Evolutionary conservation across 2,797 vertebrate species (phyloP).

Genomic region (Danio choprae): DNA sequence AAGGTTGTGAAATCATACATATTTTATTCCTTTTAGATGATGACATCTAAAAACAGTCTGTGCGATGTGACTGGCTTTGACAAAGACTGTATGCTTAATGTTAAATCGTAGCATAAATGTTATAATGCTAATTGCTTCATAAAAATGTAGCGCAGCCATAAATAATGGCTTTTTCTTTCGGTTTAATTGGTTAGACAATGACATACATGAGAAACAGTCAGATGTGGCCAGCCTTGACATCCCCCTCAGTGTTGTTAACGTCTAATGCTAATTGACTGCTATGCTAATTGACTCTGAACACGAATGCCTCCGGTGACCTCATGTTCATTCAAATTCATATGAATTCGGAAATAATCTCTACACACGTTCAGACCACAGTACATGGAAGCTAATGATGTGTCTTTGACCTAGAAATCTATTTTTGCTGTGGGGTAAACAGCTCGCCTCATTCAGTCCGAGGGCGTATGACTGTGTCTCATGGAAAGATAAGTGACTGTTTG

Average conservation of each 20-base stretch:
- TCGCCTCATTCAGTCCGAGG: not conserved
- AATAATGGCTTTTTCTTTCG: not conserved
- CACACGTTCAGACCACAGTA: conserved; percentile 25
- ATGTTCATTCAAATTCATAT: not conserved
- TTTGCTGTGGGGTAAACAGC: conserved; percentile 43
- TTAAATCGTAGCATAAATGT: too few relatives aligned
- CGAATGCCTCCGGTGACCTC: conserved; percentile 20
- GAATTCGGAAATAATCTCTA: not conserved
- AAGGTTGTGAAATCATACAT: too few relatives aligned
- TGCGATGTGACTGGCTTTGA: not conserved
- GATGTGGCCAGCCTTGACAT: conserved; percentile 25
- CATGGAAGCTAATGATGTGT: conserved; percentile 25
- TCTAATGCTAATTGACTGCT: conserved; percentile 41
- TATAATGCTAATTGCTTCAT: too few relatives aligned
- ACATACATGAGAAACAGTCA: not conserved
- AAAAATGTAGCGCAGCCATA: too few relatives aligned
- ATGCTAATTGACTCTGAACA: conserved; percentile 52
- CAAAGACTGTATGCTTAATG: not conserved
- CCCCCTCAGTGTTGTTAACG: conserved; percentile 2
- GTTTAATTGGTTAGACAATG: not conserved
- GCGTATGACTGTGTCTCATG: conserved; percentile 8
- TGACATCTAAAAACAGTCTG: not conserved
- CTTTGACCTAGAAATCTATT: conserved; percentile 54
- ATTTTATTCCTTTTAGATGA: too few relatives aligned
- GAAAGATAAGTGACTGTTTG: conserved; percentile 36